These are phyloP conservation scores for Incurvaria masculella DNA, from an alignment of 2,888 invertebrate species.

Conservation along the genomic window DNA sequence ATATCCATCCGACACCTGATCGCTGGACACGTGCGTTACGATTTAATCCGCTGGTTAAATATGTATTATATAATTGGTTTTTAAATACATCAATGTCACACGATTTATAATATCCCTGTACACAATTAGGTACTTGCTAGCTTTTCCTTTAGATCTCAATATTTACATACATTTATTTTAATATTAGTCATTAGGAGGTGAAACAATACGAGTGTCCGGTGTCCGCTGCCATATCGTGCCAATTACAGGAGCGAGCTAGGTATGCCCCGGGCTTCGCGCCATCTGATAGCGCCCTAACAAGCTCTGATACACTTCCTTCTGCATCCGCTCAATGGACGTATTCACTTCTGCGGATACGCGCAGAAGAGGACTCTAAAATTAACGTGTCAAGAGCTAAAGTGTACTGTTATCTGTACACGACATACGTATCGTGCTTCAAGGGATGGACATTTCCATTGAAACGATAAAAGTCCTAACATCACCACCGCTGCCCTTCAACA, in stretches of 20 bases:
- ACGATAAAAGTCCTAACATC: background rate
- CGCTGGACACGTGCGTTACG: no score
- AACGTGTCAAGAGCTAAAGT: background rate
- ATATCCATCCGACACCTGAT: no score
- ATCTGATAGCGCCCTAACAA: slow-evolving; percentile 52
- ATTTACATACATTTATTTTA: background rate
- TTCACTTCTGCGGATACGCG: no score
- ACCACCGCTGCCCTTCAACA: background rate
- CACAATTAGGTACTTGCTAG: no score
- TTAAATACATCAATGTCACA: no score
- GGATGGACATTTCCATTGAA: background rate
- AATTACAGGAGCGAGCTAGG: slow-evolving; percentile 42
- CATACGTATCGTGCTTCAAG: no score
- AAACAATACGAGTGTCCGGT: background rate
- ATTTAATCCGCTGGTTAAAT: no score
- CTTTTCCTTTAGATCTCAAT: no score
- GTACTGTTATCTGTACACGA: no score
- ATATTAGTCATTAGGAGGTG: background rate
- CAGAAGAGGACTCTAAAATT: background rate
- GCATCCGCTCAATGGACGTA: background rate
- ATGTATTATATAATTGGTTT: no score
- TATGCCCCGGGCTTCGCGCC: slow-evolving; percentile 11
- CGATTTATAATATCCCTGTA: no score
- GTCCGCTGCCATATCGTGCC: slow-evolving; percentile 32
- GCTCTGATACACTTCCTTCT: slow-evolving; percentile 17